phyloP scores from a whole-genome alignment of 37 sponge, comb jelly and placozoan genomes.

The Bolinopsis microptera region DNA sequence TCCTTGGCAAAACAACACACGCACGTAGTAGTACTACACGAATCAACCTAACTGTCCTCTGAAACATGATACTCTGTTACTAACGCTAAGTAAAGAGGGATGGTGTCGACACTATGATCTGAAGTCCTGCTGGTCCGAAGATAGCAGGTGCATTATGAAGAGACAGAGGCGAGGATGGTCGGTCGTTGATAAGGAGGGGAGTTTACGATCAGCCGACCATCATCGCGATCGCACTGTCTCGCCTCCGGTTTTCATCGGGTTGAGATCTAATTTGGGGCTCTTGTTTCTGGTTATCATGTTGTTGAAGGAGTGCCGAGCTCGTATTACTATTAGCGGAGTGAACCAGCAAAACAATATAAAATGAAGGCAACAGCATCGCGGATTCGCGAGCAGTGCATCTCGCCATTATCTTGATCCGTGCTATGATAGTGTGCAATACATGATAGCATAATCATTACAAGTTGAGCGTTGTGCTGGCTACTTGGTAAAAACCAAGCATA shows the following conservation, averaged over 20 bases:
- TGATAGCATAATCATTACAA: constrained; percentile 30
- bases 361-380: background rate
- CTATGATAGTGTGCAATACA: constrained; percentile 38
- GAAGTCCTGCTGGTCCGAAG: background rate
- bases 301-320: background rate
- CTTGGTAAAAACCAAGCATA: constrained; percentile 65
- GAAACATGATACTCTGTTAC: background rate
- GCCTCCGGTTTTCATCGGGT: background rate
- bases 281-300: background rate
- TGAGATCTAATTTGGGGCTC: background rate
- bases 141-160: background rate
- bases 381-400: background rate
- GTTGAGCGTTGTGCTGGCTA: constrained; percentile 10
- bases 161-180: background rate
- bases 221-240: background rate
- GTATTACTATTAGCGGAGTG: background rate
- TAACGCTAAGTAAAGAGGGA: background rate
- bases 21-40: background rate
- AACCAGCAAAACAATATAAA: constrained; percentile 24
- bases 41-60: background rate
- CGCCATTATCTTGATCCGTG: background rate
- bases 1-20: background rate
- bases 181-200: background rate
- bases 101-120: background rate
- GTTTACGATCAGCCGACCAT: background rate